phyloP scores from a whole-genome alignment of 2,113 vertebrate species.

The Salminus brasiliensis region DNA sequence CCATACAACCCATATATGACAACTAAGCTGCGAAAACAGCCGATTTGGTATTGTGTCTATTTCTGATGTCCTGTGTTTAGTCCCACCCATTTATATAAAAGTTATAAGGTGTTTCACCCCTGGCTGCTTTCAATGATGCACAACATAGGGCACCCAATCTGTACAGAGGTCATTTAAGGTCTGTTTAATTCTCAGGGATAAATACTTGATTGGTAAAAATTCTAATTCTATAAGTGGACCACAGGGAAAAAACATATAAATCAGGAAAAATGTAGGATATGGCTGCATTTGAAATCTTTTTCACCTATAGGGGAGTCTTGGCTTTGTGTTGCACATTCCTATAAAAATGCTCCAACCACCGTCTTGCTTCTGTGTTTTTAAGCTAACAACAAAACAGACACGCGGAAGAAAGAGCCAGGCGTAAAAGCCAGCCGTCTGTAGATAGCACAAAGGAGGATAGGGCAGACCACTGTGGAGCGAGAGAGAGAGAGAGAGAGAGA shows the following conservation, averaged over 20 bases:
- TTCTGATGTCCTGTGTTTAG: no score
- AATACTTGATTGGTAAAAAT: no score
- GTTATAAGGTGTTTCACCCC: neutral
- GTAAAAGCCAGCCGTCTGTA: conserved; percentile 22
- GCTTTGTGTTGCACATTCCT: neutral
- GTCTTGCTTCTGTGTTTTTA: neutral
- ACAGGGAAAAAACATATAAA: neutral
- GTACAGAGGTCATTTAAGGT: no score
- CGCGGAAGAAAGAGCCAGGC: conserved; percentile 18
- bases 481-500: neutral
- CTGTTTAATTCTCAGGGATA: no score
- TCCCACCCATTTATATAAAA: neutral
- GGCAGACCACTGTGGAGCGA: conserved; percentile 12
- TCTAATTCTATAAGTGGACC: no score
- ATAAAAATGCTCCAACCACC: neutral
- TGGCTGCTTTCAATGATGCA: no score
- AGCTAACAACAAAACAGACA: conserved; percentile 16
- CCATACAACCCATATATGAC: neutral
- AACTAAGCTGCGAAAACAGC: neutral
- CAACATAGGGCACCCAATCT: no score
- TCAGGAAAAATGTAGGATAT: neutral
- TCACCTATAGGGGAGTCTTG: neutral
- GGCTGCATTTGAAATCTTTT: neutral
- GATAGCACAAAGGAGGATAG: conserved; percentile 31
- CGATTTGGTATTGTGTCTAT: no score